phyloP scores from a whole-genome alignment of 2,113 vertebrate species.

The Pollimyrus isidori region DNA sequence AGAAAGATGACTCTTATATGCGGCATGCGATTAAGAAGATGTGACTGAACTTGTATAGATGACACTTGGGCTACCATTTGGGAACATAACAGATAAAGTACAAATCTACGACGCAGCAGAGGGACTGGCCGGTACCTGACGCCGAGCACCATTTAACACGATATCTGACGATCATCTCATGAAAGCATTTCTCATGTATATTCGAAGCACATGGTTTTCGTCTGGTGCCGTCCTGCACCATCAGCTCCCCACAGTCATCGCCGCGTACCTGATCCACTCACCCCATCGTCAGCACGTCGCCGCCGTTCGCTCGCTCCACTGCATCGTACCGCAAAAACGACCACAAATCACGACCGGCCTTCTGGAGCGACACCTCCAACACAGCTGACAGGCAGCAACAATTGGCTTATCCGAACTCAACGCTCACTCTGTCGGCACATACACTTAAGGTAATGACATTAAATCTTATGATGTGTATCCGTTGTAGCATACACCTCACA shows the following conservation, averaged over 20 bases:
- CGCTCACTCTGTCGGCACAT: not conserved
- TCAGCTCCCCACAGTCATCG: not conserved
- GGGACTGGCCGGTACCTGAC: not conserved
- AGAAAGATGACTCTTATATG: not conserved
- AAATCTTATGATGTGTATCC: not conserved
- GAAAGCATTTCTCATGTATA: not conserved
- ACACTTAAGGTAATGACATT: not conserved
- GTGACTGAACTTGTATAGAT: not conserved
- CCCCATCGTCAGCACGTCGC: not conserved
- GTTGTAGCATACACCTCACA: not conserved
- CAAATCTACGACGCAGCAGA: not conserved
- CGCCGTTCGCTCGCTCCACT: not conserved
- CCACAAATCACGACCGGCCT: not conserved
- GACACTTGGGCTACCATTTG: not conserved
- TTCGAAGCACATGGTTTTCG: not conserved
- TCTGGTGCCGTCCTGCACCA: not conserved
- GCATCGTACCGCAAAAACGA: constrained; percentile 1
- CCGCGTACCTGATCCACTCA: not conserved
- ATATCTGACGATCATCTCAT: not conserved
- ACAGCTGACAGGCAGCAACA: constrained; percentile 17
- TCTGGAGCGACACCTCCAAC: constrained; percentile 7
- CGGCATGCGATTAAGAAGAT: not conserved
- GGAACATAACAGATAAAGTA: not conserved
- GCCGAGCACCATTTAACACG: not conserved
- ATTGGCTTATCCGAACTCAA: constrained; percentile 7